Base-by-base conservation (phyloP, 2,888 invertebrate genomes). In the Uloborus plumipes region DNA sequence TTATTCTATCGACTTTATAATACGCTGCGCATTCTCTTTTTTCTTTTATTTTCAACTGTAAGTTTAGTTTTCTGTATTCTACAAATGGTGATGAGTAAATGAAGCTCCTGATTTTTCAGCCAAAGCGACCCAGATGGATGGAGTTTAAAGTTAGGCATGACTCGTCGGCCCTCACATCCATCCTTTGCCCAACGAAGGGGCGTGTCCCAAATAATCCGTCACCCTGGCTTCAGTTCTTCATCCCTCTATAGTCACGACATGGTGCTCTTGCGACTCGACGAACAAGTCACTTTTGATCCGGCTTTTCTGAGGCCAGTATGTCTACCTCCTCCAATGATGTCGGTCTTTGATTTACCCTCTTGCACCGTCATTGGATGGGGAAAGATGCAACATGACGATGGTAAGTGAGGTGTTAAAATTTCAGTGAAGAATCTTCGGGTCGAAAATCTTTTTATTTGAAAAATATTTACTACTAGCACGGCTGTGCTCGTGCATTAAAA, bases 291-390 rank as follows among this genome's bases (percentile, higher is more conserved):
- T 22, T 86, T 86, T 53, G 85, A 86, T 51, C 31, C 31, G 2
- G 83, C 86, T n/a, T 86, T 85, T 61, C 51, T 86, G 53, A 47
- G 86, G 15, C 86, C 86, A 2, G 84, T 86, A 7, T 86, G 86
- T 65, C 79, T 86, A 15, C 86, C 86, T 7, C 65, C 84, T 11
- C 75, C 73, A 39, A 81, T 78, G 7, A 69, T 76, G 18, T 65
- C 75, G 0, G 59, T 83, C 0, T 18, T 66, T 1, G 67, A 69
- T 16, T 47, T 78, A 13, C 65, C 90, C 76, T 92, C 94, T 0
- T 86, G 87, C 58, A 85, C 85, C 20, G 87, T 87, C 13, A 84
- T 86, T 71, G 87, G 87, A 7, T 87, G 86, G 86, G 87, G 86
- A 26, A 86, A 86, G 49, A 70, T 84, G 16, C 84, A 83, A 15